Evolutionary conservation across 2,113 vertebrate species (phyloP), one percentile per base, ranked within the genome.

Genomic region (Cinclus mexicanus): DNA sequence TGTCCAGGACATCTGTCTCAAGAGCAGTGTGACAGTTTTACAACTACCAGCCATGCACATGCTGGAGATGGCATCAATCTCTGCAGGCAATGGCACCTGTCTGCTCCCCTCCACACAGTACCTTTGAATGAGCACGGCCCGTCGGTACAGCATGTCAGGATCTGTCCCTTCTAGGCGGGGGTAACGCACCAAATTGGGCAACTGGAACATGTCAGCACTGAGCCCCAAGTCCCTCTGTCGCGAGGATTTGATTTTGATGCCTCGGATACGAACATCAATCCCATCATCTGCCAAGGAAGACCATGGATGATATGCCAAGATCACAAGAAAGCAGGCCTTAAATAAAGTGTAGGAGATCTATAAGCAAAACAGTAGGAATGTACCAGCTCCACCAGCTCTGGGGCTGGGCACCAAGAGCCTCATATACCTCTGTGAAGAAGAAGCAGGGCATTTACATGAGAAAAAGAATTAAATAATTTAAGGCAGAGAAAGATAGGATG

Each of bases 241-340:
- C 4, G 99, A 99, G 0, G 99, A 99, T 96, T 99, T 99, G 87
- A 99, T 99, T 98, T 99, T 99, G 90, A 99, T 97, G 37, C 99
- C 99, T 63, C 99, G 98, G 90, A 99, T 99, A 68, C 99, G 98
- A 69, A 99, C 99, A 21, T 99, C 99, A 67, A 99, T 99, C 6
- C 99, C 99, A 39, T 99, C 99, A 96, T 99, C 99, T 99, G 96
- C 60, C 70, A 82, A 80, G 70, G 76, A 90, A 75, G 46, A 81
- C 52, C 61, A 88, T 0, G 6, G 64, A 52, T 88, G 33, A 77
- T 42, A 80, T 0, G 1, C 39, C 57, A 87, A 84, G 41, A 35
- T 26, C 29, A 63, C 6, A 39, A 42, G 23, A 80, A 90, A 83
- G 28, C 10, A 88, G 85, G 19, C 29, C 35, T 61, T 86, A 33